A percentile compares a stretch with the other conserved stretches of the same genome.
Evolutionary conservation across 1,140 invertebrate species (phyloP).

Genomic region (Drosophila bocki): DNA sequence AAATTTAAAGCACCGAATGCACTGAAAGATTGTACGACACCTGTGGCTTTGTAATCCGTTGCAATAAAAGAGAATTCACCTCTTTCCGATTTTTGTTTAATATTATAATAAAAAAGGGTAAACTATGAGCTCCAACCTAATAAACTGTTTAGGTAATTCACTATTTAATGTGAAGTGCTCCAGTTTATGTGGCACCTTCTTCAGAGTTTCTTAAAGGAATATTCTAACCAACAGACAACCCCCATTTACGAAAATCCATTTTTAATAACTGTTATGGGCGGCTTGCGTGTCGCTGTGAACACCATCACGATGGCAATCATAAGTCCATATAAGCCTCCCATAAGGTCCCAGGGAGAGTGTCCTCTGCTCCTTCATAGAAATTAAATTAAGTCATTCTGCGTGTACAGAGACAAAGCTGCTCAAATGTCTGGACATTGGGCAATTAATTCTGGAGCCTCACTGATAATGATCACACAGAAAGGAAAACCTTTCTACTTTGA

Average conservation of each 20-base stretch:
- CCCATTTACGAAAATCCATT: conserved; percentile 44
- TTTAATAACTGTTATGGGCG: conserved; percentile 67
- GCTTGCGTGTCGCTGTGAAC: conserved; percentile 55
- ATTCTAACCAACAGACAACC: conserved; percentile 12
- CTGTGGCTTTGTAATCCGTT: conserved; percentile 10
- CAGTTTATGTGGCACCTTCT: conserved; percentile 12
- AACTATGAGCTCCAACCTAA: not conserved
- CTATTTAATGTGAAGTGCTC: not conserved
- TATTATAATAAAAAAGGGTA: not conserved
- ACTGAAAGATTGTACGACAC: conserved; percentile 37
- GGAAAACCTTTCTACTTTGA: not conserved
- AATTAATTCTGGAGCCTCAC: conserved; percentile 35
- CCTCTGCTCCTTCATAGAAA: conserved; percentile 21
- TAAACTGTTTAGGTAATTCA: not conserved
- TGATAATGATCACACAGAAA: conserved; percentile 12
- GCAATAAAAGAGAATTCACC: conserved; percentile 40
- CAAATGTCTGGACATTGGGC: conserved; percentile 31
- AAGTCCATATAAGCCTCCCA: conserved; percentile 21
- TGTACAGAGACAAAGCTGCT: conserved; percentile 18
- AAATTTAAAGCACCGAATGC: conserved; percentile 38
- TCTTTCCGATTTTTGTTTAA: not conserved
- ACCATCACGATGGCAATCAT: conserved; percentile 33
- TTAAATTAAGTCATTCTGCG: conserved; percentile 66
- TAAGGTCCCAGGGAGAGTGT: not conserved
- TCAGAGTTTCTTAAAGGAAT: not conserved